phyloP scores from a whole-genome alignment of 2,888 invertebrate species.

The Stictocephala bisonia region DNA sequence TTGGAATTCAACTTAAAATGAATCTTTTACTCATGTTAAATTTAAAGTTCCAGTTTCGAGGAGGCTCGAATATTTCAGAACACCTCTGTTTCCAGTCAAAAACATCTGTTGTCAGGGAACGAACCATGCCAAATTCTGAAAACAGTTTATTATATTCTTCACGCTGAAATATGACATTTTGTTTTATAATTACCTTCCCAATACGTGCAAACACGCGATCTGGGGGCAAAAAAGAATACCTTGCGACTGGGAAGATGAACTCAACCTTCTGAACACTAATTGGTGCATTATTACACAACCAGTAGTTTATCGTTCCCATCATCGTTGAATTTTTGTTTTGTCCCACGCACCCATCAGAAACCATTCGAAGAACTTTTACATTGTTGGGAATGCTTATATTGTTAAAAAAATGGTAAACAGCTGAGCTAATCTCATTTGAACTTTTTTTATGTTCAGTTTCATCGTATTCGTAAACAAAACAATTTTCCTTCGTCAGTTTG shows the following conservation, averaged over 20 bases:
- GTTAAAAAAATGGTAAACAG: constrained; percentile 24
- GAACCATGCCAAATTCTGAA: constrained; percentile 21
- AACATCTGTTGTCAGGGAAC: background rate
- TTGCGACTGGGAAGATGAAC: background rate
- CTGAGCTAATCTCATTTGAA: constrained; percentile 28
- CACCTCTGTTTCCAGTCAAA: constrained; percentile 33
- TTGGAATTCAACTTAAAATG: too few relatives aligned
- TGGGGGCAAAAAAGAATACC: constrained; percentile 19
- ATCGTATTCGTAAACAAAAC: too few relatives aligned
- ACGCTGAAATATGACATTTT: constrained; percentile 2
- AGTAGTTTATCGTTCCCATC: too few relatives aligned
- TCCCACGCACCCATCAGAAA: too few relatives aligned
- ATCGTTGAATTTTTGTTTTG: too few relatives aligned
- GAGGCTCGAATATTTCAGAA: constrained; percentile 37
- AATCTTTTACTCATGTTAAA: constrained; percentile 7
- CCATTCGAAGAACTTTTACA: too few relatives aligned
- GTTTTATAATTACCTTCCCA: constrained; percentile 10
- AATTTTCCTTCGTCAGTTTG: too few relatives aligned
- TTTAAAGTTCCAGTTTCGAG: constrained; percentile 28
- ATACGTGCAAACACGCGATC: constrained; percentile 17
- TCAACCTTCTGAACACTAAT: constrained; percentile 4
- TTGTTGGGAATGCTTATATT: constrained; percentile 5
- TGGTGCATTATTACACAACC: too few relatives aligned
- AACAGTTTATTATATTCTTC: constrained; percentile 8
- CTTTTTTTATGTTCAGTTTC: too few relatives aligned